Base-by-base conservation (phyloP, 2,888 invertebrate species). In the Chrysodeixis includens region DNA sequence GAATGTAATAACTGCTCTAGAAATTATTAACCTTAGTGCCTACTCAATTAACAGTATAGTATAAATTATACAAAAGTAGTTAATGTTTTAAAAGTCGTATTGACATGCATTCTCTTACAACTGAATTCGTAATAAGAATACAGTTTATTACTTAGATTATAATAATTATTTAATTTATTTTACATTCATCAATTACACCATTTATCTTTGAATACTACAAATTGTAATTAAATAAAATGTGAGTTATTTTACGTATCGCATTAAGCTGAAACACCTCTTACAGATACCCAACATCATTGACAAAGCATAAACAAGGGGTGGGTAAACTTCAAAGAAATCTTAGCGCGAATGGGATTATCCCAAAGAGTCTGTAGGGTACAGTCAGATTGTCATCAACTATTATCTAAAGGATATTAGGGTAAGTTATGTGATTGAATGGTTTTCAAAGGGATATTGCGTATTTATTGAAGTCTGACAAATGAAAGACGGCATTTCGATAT, bases 241-340 rank as follows among this genome's bases (percentile, higher is more conserved):
- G n/a, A n/a, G n/a, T n/a, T n/a, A n/a, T n/a, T 26, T 26, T 26
- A 26, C 26, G 7, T 0, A 40, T n/a, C 4, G 30, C 56, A 30
- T 53, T 16, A 55, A 46, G n/a, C 20, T 9, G 7, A 12, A 10
- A 30, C 14, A 59, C 49, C 44, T 51, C 55, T 52, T 57, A 74
- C 64, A 55, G 30, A 12, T 56, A 54, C 59, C 58, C 49, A 44
- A 66, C 72, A 65, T 75, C 76, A 64, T 35, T 61, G 60, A 22
- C 16, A 26, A 54, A 66, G 62, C 59, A 67, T 63, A 64, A 58
- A 71, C 60, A 72, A 54, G 57, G 57, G 55, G 60, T 60, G 54
- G 44, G 72, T 44, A n/a, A 62, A 76, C 82, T 82, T 82, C 81
- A 82, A 84, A 86, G 85, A 86, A 86, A 86, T 85, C 84, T 83